phyloP scores from a whole-genome alignment of 2,797 vertebrate genomes.

The Neomorphus geoffroyi region DNA sequence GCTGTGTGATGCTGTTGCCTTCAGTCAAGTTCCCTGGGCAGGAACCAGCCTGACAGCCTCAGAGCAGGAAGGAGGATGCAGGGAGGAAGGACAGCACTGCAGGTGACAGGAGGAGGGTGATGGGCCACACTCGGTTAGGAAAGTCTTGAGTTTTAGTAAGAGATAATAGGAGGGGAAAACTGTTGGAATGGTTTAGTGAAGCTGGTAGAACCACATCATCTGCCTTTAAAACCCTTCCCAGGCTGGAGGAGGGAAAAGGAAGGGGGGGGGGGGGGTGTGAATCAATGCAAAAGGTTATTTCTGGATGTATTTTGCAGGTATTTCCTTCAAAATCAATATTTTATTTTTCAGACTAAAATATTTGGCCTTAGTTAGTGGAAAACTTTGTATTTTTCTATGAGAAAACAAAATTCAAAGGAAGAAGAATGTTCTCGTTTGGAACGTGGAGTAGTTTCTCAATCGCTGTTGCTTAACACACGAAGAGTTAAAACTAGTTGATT shows the following conservation, averaged over 20 bases:
- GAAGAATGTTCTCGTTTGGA: background rate
- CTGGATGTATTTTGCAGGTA: background rate
- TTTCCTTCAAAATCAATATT: background rate
- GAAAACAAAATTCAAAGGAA: background rate
- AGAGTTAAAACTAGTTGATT: background rate
- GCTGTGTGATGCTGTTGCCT: background rate
- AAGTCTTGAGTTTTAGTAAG: background rate
- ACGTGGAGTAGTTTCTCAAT: background rate
- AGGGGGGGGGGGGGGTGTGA: fast-evolving
- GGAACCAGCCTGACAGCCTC: background rate
- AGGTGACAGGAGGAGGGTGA: no score
- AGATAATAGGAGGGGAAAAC: background rate
- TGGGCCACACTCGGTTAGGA: background rate
- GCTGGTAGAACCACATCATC: background rate
- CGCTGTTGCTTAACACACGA: background rate
- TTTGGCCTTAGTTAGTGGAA: background rate
- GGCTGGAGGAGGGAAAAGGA: background rate
- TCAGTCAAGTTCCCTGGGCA: background rate
- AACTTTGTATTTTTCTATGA: background rate
- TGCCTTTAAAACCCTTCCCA: background rate
- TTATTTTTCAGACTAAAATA: background rate
- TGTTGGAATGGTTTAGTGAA: background rate
- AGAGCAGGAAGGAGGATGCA: background rate
- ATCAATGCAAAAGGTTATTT: background rate
- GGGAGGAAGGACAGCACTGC: no score